Conservation (phyloP, 2,113 vertebrate species). For the Clarias magur region DNA sequence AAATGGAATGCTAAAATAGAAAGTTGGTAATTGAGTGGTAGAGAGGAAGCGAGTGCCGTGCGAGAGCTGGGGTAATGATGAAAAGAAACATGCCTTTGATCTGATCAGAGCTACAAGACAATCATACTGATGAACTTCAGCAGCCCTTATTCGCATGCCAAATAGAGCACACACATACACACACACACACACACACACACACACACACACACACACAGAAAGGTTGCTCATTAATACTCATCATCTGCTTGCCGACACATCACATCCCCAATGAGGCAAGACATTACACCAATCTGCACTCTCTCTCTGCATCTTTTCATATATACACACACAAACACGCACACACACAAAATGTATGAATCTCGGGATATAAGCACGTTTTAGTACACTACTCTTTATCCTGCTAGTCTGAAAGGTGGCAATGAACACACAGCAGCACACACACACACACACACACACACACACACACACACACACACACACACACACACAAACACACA, state of each 20-base stretch:
- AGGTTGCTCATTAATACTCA: conserved; percentile 57
- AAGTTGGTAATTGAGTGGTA: conserved; percentile 38
- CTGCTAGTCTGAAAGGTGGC: background rate
- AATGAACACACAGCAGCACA: conserved; percentile 16
- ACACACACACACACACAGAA: conserved; percentile 22
- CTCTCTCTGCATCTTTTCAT: conserved; percentile 19
- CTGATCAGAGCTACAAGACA: conserved; percentile 48
- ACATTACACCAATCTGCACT: conserved; percentile 47
- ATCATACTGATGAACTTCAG: conserved; percentile 45
- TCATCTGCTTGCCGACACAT: conserved; percentile 49
- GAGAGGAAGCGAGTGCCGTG: conserved; percentile 4
- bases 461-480: conserved; percentile 31
- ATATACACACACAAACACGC: conserved; percentile 6
- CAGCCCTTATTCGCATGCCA: conserved; percentile 27
- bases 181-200: conserved; percentile 24
- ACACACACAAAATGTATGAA: conserved; percentile 23
- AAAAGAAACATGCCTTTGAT: conserved; percentile 47
- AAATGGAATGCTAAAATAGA: conserved; percentile 30
- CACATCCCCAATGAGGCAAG: conserved; percentile 52
- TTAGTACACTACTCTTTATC: conserved; percentile 20
- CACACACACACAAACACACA: conserved; percentile 20
- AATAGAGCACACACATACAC: background rate
- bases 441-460: conserved; percentile 26
- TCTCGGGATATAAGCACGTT: conserved; percentile 3
- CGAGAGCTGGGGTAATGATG: conserved; percentile 41